Evolutionary conservation across 35 echinoderm and acorn worm genomes (phyloP).

Genomic region (Ophiothrix spiculata): DNA sequence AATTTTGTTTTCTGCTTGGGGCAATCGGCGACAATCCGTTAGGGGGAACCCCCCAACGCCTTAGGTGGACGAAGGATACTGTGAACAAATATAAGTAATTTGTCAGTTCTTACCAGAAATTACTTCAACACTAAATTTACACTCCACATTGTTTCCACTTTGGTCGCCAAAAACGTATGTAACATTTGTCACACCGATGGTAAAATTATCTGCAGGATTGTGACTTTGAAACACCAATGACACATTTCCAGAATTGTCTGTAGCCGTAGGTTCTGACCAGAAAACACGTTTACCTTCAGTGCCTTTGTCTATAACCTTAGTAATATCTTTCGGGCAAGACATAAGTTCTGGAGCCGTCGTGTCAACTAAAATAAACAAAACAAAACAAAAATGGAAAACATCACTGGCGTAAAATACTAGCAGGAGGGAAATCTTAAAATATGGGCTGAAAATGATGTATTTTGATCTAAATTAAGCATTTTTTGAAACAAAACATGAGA

Average conservation of each 20-base stretch:
- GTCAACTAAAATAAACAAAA: constrained; percentile 6
- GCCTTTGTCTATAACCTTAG: constrained; percentile 16
- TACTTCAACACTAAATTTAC: constrained; percentile 15
- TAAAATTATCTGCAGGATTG: constrained; percentile 9
- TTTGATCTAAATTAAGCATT: too few relatives aligned
- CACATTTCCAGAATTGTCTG: constrained; percentile 35
- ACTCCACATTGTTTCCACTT: neutral
- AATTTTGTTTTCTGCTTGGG: too few relatives aligned
- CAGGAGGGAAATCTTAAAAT: too few relatives aligned
- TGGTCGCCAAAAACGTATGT: constrained; percentile 16
- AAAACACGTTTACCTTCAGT: neutral
- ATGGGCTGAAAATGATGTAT: too few relatives aligned
- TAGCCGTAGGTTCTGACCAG: constrained; percentile 24
- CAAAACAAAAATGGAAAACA: too few relatives aligned
- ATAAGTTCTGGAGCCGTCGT: neutral
- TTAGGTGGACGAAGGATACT: too few relatives aligned
- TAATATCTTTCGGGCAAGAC: too few relatives aligned
- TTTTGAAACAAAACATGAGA: too few relatives aligned
- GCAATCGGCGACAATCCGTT: too few relatives aligned
- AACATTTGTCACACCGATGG: constrained; percentile 6
- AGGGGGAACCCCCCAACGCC: too few relatives aligned
- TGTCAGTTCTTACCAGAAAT: constrained; percentile 4
- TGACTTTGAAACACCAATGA: neutral
- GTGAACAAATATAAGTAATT: too few relatives aligned
- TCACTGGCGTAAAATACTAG: too few relatives aligned